phyloP scores from a whole-genome alignment of 2,113 vertebrate species.

The Caretta caretta region DNA sequence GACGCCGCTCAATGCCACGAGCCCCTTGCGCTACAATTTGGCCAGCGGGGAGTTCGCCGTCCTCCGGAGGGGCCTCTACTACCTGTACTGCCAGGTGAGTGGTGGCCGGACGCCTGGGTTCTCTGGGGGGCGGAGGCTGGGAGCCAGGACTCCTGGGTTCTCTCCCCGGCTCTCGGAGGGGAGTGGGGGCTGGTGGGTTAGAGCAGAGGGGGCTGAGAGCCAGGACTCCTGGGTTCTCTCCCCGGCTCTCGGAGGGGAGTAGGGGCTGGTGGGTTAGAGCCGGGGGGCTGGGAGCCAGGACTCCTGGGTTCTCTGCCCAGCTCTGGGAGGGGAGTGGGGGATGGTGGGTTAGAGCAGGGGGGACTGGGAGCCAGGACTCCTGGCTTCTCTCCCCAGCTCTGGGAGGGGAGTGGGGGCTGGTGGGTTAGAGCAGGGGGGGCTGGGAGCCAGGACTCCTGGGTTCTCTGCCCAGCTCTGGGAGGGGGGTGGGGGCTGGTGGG shows the following conservation, averaged over 20 bases:
- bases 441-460: background rate
- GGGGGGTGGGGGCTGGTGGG: background rate
- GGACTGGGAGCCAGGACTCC: too few relatives aligned
- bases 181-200: too few relatives aligned
- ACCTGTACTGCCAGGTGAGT: slow-evolving; percentile 92
- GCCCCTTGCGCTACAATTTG: slow-evolving; percentile 86
- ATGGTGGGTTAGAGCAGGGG: too few relatives aligned
- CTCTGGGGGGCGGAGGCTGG: background rate
- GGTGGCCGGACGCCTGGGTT: background rate
- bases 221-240: too few relatives aligned
- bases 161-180: too few relatives aligned
- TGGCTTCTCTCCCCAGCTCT: too few relatives aligned
- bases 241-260: background rate
- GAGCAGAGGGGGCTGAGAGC: too few relatives aligned
- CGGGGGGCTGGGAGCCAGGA: background rate
- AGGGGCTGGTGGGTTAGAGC: background rate
- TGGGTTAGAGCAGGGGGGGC: background rate
- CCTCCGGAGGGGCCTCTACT: slow-evolving; percentile 87
- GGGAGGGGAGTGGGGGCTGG: too few relatives aligned
- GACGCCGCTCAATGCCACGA: slow-evolving; percentile 87
- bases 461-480: background rate
- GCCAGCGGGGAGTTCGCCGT: slow-evolving; percentile 86
- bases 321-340: too few relatives aligned
- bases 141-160: too few relatives aligned
- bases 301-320: too few relatives aligned